phyloP scores from a whole-genome alignment of 2,888 invertebrate species.

The Keiferia lycopersicella region DNA sequence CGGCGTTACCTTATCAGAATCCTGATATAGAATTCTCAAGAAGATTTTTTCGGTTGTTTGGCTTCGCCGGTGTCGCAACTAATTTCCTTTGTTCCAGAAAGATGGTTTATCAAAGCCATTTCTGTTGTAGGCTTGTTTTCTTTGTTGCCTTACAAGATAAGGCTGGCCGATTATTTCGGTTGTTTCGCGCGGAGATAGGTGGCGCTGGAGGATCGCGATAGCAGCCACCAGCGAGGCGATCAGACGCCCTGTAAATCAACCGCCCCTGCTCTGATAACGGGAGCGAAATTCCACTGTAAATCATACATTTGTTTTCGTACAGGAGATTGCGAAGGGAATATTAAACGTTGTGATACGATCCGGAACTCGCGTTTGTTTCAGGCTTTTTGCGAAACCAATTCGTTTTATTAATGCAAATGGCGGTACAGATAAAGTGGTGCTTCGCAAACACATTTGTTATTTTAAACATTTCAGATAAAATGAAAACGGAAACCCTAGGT shows the following conservation, averaged over 20 bases:
- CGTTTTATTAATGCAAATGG: slow-evolving; percentile 27
- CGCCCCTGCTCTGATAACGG: slow-evolving; percentile 69
- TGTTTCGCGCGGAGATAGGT: slow-evolving; percentile 48
- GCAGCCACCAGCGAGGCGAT: slow-evolving; percentile 33
- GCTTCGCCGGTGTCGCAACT: not conserved
- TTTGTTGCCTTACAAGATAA: slow-evolving; percentile 55
- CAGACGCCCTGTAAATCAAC: slow-evolving; percentile 70
- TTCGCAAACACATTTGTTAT: slow-evolving; percentile 23
- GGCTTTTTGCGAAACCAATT: slow-evolving; percentile 25
- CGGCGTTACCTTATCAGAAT: too few species aligned
- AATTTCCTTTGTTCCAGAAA: slow-evolving; percentile 38
- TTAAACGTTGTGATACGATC: slow-evolving; percentile 44
- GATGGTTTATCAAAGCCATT: slow-evolving; percentile 23
- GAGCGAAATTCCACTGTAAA: slow-evolving; percentile 66
- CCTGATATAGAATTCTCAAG: too few species aligned
- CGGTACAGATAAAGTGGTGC: slow-evolving; percentile 24
- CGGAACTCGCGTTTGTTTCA: slow-evolving; percentile 29
- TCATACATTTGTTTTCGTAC: slow-evolving; percentile 72
- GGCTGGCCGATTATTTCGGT: slow-evolving; percentile 52
- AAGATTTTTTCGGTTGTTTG: not conserved
- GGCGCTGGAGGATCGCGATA: slow-evolving; percentile 35
- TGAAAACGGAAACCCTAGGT: not conserved
- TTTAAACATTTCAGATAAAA: slow-evolving; percentile 17
- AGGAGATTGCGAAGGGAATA: slow-evolving; percentile 53
- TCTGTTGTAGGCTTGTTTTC: slow-evolving; percentile 42